These are phyloP conservation scores for Nothocercus nigrocapillus DNA, from an alignment of 2,113 vertebrate species.

Conservation along the genomic window DNA sequence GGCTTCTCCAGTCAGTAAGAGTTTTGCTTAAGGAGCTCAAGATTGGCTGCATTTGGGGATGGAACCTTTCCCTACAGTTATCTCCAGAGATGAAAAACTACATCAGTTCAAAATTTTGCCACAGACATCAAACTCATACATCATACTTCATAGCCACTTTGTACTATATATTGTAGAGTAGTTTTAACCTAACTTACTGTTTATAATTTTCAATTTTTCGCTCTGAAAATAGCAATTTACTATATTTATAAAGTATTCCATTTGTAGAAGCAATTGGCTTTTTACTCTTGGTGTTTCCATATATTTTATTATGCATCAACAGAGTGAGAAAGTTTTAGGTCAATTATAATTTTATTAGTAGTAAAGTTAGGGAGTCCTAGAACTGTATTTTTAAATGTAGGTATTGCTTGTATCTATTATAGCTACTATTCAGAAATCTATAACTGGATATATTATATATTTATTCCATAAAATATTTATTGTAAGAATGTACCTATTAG, in stretches of 20 bases:
- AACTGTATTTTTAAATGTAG: conserved; percentile 77
- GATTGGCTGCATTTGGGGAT: conserved; percentile 9
- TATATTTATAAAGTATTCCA: conserved; percentile 72
- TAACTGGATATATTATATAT: conserved; percentile 79
- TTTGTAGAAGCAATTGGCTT: conserved; percentile 74
- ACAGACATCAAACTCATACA: conserved; percentile 36
- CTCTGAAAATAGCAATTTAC: conserved; percentile 68
- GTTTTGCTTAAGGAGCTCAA: conserved; percentile 24
- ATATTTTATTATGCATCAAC: conserved; percentile 73
- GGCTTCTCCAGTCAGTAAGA: neutral
- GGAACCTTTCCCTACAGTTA: conserved; percentile 25
- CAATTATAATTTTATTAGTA: conserved; percentile 75
- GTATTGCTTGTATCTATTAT: conserved; percentile 74
- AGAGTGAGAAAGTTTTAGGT: conserved; percentile 66
- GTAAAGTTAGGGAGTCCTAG: conserved; percentile 68
- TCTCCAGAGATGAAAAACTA: conserved; percentile 63
- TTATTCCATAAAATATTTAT: conserved; percentile 79
- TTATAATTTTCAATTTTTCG: conserved; percentile 60
- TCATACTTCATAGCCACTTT: conserved; percentile 27
- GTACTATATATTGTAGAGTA: conserved; percentile 58
- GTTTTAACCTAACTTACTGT: conserved; percentile 68
- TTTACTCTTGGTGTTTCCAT: conserved; percentile 75
- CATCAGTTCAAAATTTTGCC: conserved; percentile 62
- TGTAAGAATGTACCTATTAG: conserved; percentile 76
- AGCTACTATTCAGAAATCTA: conserved; percentile 75